Conservation (phyloP, 2,113 vertebrate species). For the Tychaedon coryphoeus region DNA sequence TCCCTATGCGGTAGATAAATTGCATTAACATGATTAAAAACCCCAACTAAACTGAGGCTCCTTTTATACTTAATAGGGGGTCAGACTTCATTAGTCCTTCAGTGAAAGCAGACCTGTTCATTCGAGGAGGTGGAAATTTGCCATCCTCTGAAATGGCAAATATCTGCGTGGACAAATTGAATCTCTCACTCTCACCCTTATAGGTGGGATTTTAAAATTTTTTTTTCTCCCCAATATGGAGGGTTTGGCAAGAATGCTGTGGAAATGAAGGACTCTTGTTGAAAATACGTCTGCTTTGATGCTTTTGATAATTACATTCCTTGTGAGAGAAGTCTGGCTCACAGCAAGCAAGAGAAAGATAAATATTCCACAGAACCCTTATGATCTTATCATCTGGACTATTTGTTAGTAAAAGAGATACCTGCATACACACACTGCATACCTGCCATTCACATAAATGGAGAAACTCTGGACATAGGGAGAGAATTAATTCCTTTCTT, state of each 20-base stretch:
- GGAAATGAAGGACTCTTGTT: background rate
- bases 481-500: background rate
- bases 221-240: rapidly evolving
- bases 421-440: rapidly evolving
- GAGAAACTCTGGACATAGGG: background rate
- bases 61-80: background rate
- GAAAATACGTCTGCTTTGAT: background rate
- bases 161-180: background rate
- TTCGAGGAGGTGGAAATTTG: background rate
- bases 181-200: background rate
- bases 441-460: background rate
- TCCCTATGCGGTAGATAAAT: background rate
- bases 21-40: slow-evolving; percentile 40
- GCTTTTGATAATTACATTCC: background rate
- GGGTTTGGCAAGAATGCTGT: background rate
- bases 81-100: slow-evolving; percentile 17
- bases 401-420: background rate
- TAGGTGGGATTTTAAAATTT: background rate
- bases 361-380: background rate
- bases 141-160: background rate
- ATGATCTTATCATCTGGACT: background rate
- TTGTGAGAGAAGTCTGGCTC: background rate
- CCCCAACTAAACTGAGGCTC: background rate
- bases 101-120: background rate
- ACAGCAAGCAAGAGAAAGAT: background rate